Base-by-base conservation (phyloP, 2,888 invertebrate genomes). In the Odontothrips loti region DNA sequence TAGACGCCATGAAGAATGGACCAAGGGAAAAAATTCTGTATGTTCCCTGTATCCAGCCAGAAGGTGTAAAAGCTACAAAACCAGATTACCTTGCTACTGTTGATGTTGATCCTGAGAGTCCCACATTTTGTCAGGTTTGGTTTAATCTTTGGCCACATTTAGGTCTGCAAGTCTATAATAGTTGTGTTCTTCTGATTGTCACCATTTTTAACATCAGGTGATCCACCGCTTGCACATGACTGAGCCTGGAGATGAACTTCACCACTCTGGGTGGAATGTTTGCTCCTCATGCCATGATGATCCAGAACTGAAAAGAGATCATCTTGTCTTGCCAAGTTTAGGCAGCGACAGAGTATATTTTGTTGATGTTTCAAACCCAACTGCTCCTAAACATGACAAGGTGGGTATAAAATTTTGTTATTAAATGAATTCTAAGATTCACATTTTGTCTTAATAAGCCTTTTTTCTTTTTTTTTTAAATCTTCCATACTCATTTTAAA, bases 261-360 rank as follows among this genome's bases (percentile, higher is more conserved):
- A 99, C 86, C 99, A 99, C 86, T 93, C 94, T 78, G 98, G 98
- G 0, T 99, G 98, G 98, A 98, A 99, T 86, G 93, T 96, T 0
- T 99, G 99, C 87, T 96, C 97, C 84, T 97, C 97, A 87, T 98
- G 98, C 87, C 91, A 94, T 86, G 89, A 87, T 63, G 88, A 89
- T 83, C 85, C 88, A 1, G 85, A 85, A 10, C 89, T 89, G 83
- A 90, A 90, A 82, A 90, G 98, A 34, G 91, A 96, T 86, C 92
- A 94, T 79, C 88, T 99, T 63, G 91, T 99, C 10, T 86, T 98
- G 82, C 98, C 98, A 0, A 91, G 93, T 80, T 86, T 99, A 15
- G 91, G 92, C 83, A 95, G 96, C 0, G 92, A 94, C 86, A 91
- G 96, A 80, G 90, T 98, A 82, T 98, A 96, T 85, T 89, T 96